phyloP scores from a whole-genome alignment of 2,888 invertebrate species.

The Zeuzera pyrina region DNA sequence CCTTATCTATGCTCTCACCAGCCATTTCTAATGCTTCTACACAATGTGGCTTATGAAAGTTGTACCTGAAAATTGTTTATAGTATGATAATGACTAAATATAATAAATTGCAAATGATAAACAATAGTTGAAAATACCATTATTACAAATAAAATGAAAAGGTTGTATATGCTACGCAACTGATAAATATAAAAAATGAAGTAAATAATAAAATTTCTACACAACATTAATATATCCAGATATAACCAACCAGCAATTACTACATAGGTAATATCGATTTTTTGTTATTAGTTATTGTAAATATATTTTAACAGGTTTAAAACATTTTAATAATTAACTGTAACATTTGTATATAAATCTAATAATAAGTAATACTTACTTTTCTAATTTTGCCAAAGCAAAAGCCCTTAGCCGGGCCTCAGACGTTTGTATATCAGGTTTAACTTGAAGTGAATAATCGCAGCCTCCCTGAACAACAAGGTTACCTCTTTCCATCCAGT shows the following conservation, averaged over 20 bases:
- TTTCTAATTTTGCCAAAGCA: constrained; percentile 81
- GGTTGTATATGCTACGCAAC: too few species aligned
- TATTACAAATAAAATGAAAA: constrained; percentile 1
- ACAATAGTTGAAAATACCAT: too few species aligned
- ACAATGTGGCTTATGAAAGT: constrained; percentile 83
- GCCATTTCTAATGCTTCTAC: constrained; percentile 80
- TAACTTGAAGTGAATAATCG: constrained; percentile 75
- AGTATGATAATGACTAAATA: not conserved
- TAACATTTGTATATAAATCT: too few species aligned
- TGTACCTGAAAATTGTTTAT: constrained; percentile 77
- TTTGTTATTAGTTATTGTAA: constrained; percentile 1
- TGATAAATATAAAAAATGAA: too few species aligned
- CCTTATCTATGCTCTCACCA: constrained; percentile 78
- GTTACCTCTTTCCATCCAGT: constrained; percentile 84
- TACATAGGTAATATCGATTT: not conserved
- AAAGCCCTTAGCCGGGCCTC: constrained; percentile 79
- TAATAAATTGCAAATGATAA: not conserved
- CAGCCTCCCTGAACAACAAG: constrained; percentile 81
- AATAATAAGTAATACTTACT: constrained; percentile 59
- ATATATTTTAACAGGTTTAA: constrained; percentile 1
- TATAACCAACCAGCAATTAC: not conserved
- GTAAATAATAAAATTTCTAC: too few species aligned
- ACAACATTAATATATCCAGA: too few species aligned
- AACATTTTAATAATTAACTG: not conserved
- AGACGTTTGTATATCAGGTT: constrained; percentile 70